Conservation (phyloP, 2,113 vertebrate genomes). For the Peromyscus maniculatus region DNA sequence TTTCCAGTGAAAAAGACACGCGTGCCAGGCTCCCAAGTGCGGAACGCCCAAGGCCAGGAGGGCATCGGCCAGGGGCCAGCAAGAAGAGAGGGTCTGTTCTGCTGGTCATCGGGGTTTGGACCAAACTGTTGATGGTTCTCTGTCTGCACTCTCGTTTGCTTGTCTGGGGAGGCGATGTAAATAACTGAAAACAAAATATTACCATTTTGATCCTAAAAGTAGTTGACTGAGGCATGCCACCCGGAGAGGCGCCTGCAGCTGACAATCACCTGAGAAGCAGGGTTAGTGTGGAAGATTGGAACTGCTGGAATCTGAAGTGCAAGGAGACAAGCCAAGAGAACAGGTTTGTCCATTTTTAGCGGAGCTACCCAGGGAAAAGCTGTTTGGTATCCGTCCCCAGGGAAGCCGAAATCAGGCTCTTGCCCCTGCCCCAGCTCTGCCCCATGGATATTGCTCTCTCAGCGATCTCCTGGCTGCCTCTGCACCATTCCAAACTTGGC, state of each 20-base stretch:
- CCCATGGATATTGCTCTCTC: neutral
- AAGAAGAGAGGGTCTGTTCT: neutral
- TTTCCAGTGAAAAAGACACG: conserved; percentile 53
- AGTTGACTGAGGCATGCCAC: neutral
- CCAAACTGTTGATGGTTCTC: conserved; percentile 25
- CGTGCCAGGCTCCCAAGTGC: conserved; percentile 68
- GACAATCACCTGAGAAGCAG: neutral
- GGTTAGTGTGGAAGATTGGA: neutral
- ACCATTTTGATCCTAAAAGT: conserved; percentile 21
- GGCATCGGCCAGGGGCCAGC: neutral
- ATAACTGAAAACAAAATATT: neutral
- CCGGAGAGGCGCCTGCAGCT: neutral
- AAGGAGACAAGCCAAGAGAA: neutral
- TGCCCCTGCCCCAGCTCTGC: neutral
- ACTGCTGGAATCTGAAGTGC: neutral
- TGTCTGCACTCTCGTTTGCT: neutral
- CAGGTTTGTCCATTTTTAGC: neutral
- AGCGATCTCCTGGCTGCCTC: neutral
- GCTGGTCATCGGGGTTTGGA: neutral
- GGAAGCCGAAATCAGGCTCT: neutral
- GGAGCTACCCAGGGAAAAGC: neutral
- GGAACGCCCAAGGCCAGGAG: neutral
- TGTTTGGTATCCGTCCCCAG: neutral
- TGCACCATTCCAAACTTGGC: conserved; percentile 76
- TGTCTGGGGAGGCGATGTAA: neutral